Evolutionary conservation across 2,113 vertebrate species (phyloP).

Genomic region (Sciurus niger): DNA sequence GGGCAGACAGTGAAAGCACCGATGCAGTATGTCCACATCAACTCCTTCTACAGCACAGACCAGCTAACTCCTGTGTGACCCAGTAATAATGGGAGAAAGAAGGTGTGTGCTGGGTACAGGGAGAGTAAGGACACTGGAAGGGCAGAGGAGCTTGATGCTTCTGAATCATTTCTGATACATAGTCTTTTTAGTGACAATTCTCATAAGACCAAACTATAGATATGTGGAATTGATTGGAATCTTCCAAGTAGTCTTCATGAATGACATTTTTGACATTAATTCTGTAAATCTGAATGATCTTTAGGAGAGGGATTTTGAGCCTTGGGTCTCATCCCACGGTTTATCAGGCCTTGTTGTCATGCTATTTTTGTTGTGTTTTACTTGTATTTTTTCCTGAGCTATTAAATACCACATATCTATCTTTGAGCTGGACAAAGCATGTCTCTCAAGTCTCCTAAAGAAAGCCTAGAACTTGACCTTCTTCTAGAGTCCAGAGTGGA

Average conservation of each 20-base stretch:
- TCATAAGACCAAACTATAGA: not conserved
- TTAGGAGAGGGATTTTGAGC: not conserved
- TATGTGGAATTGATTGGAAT: not conserved
- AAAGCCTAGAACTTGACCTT: not conserved
- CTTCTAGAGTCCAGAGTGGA: not conserved
- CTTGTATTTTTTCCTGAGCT: not conserved
- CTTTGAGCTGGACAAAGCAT: not conserved
- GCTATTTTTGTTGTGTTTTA: not conserved
- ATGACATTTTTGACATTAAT: not conserved
- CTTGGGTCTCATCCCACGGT: not conserved
- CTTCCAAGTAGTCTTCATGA: not conserved
- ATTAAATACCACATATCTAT: not conserved
- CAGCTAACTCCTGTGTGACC: not conserved
- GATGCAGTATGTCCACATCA: not conserved
- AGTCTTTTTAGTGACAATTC: not conserved
- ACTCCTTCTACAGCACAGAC: too few species aligned
- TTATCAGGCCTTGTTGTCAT: not conserved
- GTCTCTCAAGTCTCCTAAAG: not conserved
- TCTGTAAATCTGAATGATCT: not conserved
- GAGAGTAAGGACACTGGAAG: not conserved
- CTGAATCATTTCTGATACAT: not conserved
- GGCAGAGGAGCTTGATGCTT: not conserved
- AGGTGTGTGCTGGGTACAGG: not conserved
- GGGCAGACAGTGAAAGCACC: fast-evolving
- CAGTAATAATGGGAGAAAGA: not conserved